phyloP scores from a whole-genome alignment of 2,888 invertebrate genomes.

The Entomobrya multifasciata region DNA sequence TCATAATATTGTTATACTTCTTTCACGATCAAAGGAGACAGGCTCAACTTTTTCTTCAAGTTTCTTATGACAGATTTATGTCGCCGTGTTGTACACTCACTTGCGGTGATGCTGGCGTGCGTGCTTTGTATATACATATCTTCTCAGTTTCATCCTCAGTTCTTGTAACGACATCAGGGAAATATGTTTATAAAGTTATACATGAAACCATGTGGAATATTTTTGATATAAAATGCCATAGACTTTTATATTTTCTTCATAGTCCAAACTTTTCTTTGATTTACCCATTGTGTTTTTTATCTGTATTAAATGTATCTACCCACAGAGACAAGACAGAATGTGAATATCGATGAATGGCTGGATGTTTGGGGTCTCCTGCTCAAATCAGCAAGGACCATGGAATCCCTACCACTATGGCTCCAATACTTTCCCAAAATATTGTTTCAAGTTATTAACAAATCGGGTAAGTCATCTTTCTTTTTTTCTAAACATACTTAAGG shows the following conservation, averaged over 20 bases:
- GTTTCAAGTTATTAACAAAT: slow-evolving; percentile 87
- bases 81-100: not conserved
- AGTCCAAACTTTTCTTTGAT: not conserved
- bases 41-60: slow-evolving; percentile 40
- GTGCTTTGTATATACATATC: not conserved
- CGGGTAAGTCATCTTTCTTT: slow-evolving; percentile 82
- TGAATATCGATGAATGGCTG: slow-evolving; percentile 86
- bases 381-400: slow-evolving; percentile 83
- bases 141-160: not conserved
- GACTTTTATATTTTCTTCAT: slow-evolving; percentile 6
- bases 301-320: slow-evolving; percentile 11
- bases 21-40: not conserved
- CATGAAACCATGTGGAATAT: too few relatives aligned
- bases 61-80: slow-evolving; percentile 61
- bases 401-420: slow-evolving; percentile 87
- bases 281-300: not conserved
- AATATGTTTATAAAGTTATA: not conserved
- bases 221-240: not conserved
- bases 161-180: not conserved
- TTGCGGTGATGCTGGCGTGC: not conserved
- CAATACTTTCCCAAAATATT: slow-evolving; percentile 88
- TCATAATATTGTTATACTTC: not conserved
- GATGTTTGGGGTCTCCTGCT: slow-evolving; percentile 86
- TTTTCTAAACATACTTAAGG: too few relatives aligned
- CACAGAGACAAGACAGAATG: slow-evolving; percentile 79